phyloP scores from a whole-genome alignment of 2,113 vertebrate genomes.

The Gasterosteus aculeatus region DNA sequence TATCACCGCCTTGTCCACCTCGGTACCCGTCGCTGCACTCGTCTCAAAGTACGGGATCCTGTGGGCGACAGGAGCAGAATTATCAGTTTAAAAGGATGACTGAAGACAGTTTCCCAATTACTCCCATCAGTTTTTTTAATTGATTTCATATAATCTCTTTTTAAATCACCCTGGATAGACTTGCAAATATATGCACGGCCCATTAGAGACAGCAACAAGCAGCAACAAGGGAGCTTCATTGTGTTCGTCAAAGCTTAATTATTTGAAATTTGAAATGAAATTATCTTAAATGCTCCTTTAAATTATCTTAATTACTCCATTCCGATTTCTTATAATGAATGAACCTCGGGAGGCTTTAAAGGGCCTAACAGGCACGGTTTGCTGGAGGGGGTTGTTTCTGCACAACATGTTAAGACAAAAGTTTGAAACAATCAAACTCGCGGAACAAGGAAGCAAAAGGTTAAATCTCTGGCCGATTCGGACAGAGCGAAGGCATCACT shows the following conservation, averaged over 20 bases:
- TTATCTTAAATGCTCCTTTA: too few relatives aligned
- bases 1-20: conserved; percentile 90
- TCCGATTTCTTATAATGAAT: too few relatives aligned
- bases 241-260: not conserved
- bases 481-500: not conserved
- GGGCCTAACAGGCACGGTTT: not conserved
- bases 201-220: not conserved
- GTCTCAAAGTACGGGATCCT: conserved; percentile 97
- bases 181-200: not conserved
- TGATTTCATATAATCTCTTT: not conserved
- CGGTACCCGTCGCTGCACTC: conserved; percentile 89
- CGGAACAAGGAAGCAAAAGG: not conserved
- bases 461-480: not conserved
- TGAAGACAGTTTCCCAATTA: not conserved
- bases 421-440: not conserved
- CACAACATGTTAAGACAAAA: not conserved
- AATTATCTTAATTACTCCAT: not conserved
- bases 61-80: not conserved
- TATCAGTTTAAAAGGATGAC: not conserved
- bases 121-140: not conserved
- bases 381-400: not conserved
- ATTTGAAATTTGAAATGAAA: too few relatives aligned
- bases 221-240: not conserved
- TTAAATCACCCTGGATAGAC: not conserved
- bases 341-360: not conserved